Evolutionary conservation across 2,888 invertebrate genomes (phyloP).

Genomic region (Tenthredo mesomela): DNA sequence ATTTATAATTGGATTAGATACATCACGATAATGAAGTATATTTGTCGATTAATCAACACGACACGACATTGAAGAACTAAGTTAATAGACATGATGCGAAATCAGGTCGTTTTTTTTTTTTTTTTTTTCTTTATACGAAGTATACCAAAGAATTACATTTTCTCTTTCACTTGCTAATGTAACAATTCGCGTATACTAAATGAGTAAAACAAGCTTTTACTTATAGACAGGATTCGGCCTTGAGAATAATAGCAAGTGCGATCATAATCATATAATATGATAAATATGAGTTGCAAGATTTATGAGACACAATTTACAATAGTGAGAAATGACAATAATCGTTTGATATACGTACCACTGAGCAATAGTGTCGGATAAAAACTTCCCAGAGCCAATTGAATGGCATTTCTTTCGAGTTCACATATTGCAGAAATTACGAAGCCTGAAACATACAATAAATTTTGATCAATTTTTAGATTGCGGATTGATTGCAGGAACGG

Average conservation of each 20-base stretch:
- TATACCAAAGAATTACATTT: not conserved
- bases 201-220: not conserved
- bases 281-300: not conserved
- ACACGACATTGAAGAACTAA: not conserved
- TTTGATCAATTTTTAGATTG: not conserved
- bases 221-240: not conserved
- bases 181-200: not conserved
- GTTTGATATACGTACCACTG: slow-evolving; percentile 80
- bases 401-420: slow-evolving; percentile 94
- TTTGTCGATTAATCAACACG: not conserved
- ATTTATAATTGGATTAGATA: not conserved
- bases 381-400: slow-evolving; percentile 94
- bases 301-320: not conserved
- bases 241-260: not conserved
- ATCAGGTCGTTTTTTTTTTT: not conserved
- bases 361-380: slow-evolving; percentile 96
- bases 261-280: not conserved
- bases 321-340: not conserved
- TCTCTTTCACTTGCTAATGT: not conserved
- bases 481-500: not conserved
- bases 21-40: not conserved
- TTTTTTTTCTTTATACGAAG: not conserved
- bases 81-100: not conserved
- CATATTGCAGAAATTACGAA: slow-evolving; percentile 96
- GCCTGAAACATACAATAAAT: slow-evolving; percentile 73